Conservation (phyloP, 2,888 invertebrate genomes). For the Melanostoma mellinum region DNA sequence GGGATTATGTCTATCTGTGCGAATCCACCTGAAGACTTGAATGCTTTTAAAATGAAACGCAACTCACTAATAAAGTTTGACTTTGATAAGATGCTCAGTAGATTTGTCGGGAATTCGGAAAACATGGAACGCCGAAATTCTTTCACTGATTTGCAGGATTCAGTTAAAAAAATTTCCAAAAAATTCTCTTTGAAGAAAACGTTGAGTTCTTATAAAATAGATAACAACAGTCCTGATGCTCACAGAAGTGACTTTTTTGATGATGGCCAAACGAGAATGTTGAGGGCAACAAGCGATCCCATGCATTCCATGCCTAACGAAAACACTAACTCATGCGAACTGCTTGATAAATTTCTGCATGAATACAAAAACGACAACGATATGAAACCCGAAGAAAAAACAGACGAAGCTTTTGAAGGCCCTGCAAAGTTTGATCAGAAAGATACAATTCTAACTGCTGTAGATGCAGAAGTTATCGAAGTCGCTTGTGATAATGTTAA, state of each 20-base stretch:
- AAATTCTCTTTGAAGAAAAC: conserved; percentile 85
- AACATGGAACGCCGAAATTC: conserved; percentile 83
- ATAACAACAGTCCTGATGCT: conserved; percentile 77
- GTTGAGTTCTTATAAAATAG: conserved; percentile 82
- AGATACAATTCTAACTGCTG: conserved; percentile 63
- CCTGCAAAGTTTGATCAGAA: conserved; percentile 79
- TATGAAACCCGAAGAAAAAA: conserved; percentile 77
- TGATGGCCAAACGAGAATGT: conserved; percentile 82
- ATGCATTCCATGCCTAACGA: conserved; percentile 89
- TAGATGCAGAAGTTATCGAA: neutral
- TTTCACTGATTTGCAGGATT: conserved; percentile 86
- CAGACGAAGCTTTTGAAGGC: conserved; percentile 77
- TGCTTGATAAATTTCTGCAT: conserved; percentile 83
- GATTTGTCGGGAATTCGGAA: conserved; percentile 79
- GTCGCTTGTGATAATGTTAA: neutral
- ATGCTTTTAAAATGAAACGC: conserved; percentile 55
- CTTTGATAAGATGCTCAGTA: conserved; percentile 80
- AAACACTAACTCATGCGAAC: conserved; percentile 88
- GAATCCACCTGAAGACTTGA: conserved; percentile 83
- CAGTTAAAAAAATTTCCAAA: conserved; percentile 84
- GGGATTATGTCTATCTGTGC: conserved; percentile 89
- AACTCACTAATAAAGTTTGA: conserved; percentile 79
- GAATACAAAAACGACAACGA: conserved; percentile 83
- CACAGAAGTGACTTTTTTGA: conserved; percentile 57
- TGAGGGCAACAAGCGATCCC: conserved; percentile 90